Evolutionary conservation across 2,888 invertebrate species (phyloP).

Genomic region (Luffia ferchaultella): DNA sequence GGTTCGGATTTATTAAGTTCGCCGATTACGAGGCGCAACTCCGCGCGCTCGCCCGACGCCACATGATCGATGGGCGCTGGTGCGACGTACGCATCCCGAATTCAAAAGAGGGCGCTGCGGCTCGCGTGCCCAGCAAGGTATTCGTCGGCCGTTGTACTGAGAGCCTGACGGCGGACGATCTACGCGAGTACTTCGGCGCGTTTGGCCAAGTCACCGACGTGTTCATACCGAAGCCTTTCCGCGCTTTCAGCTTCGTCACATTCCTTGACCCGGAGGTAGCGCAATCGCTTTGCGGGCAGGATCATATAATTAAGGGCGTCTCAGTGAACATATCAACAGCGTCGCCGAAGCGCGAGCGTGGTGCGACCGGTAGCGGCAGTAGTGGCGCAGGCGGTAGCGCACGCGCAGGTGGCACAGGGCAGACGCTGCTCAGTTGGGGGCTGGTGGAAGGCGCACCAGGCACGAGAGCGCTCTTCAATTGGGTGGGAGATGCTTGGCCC

Average conservation of each 20-base stretch:
- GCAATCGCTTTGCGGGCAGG: constrained; percentile 80
- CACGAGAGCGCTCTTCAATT: constrained; percentile 28
- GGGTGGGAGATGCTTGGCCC: constrained; percentile 30
- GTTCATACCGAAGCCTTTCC: constrained; percentile 87
- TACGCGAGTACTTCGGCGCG: constrained; percentile 79
- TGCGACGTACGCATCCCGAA: constrained; percentile 78
- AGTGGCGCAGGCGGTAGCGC: constrained; percentile 10
- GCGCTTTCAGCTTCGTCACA: constrained; percentile 84
- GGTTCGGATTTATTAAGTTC: constrained; percentile 78
- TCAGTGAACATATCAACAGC: constrained; percentile 89
- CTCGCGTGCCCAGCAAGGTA: constrained; percentile 76
- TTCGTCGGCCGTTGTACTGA: constrained; percentile 88
- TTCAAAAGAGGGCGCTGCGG: constrained; percentile 72
- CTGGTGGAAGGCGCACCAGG: constrained; percentile 28
- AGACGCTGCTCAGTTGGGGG: constrained; percentile 38
- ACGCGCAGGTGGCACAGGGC: constrained; percentile 15
- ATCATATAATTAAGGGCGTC: constrained; percentile 85
- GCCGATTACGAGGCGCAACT: constrained; percentile 71
- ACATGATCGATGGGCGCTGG: constrained; percentile 76
- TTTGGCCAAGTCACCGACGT: constrained; percentile 88
- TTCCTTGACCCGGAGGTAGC: constrained; percentile 84
- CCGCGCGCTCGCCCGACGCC: constrained; percentile 69
- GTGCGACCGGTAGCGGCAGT: constrained; percentile 13
- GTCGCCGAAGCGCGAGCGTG: constrained; percentile 77
- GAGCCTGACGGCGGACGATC: constrained; percentile 78